These are phyloP conservation scores for Drosophila prolongata DNA, from an alignment of 2,888 invertebrate genomes.

Conservation along the genomic window DNA sequence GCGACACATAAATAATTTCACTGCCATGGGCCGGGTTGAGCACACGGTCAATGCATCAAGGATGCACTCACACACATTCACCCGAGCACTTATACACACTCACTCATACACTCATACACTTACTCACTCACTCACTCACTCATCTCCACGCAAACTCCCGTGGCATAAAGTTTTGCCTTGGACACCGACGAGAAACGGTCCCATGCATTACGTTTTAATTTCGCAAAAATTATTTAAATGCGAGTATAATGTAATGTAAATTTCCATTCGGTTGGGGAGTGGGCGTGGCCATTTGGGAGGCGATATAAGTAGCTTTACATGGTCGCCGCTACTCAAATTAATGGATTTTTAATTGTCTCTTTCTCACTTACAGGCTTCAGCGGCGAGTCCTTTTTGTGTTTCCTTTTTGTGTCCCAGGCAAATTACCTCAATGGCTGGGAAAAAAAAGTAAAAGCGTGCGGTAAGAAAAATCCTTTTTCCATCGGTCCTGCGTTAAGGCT, in stretches of 20 bases:
- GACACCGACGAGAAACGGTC: slow-evolving; percentile 26
- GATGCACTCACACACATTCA: slow-evolving; percentile 40
- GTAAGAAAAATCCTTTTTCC: slow-evolving; percentile 23
- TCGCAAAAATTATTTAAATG: slow-evolving; percentile 77
- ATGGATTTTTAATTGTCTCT: slow-evolving; percentile 83
- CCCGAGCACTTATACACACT: slow-evolving; percentile 4
- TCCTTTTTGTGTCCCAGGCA: slow-evolving; percentile 42
- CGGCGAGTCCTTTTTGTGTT: slow-evolving; percentile 2
- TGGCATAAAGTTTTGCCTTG: slow-evolving; percentile 36
- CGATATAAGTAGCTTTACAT: slow-evolving; percentile 74
- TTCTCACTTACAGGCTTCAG: slow-evolving; percentile 63
- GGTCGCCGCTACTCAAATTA: slow-evolving; percentile 78
- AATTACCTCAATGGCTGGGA: slow-evolving; percentile 56
- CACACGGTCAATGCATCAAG: slow-evolving; percentile 62
- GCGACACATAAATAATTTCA: slow-evolving; percentile 76
- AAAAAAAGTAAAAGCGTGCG: background rate
- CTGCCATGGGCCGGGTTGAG: slow-evolving; percentile 29
- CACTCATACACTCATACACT: background rate
- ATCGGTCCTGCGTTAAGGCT: slow-evolving; percentile 51
- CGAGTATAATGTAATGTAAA: slow-evolving; percentile 77
- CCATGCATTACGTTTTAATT: slow-evolving; percentile 75
- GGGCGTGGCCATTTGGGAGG: slow-evolving; percentile 26
- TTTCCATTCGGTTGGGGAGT: slow-evolving; percentile 57
- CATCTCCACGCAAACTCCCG: slow-evolving; percentile 5
- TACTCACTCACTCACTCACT: background rate